These are phyloP conservation scores for Odontophorus gujanensis DNA, from an alignment of 2,113 vertebrate species.

Conservation along the genomic window DNA sequence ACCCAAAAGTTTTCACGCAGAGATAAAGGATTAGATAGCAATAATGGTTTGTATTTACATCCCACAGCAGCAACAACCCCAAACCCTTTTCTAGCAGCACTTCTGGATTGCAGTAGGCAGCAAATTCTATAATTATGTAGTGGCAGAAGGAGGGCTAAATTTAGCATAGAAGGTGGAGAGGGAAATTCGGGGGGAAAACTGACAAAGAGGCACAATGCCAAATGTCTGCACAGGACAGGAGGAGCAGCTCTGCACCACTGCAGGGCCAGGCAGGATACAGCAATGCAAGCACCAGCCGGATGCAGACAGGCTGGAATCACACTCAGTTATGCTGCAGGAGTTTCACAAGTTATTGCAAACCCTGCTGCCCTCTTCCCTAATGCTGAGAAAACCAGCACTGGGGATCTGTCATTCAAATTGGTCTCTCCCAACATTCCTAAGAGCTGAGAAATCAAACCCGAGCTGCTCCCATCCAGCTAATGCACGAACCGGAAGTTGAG, in stretches of 20 bases:
- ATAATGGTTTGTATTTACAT: neutral
- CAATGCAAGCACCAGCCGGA: neutral
- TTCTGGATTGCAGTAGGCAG: neutral
- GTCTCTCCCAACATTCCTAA: neutral
- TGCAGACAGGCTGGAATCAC: accelerated
- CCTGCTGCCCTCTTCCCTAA: neutral
- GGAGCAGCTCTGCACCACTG: neutral
- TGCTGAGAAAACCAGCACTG: accelerated
- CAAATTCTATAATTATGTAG: neutral
- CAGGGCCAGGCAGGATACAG: neutral
- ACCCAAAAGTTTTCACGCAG: neutral
- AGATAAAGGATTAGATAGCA: neutral
- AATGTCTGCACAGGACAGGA: neutral
- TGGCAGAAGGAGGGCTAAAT: constrained; percentile 26
- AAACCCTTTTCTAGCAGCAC: neutral
- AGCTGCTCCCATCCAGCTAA: neutral
- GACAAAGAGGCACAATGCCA: neutral
- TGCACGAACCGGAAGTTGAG: neutral
- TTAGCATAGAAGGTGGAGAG: neutral
- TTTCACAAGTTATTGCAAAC: neutral
- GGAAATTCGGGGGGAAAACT: neutral
- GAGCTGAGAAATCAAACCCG: neutral
- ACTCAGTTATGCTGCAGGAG: accelerated
- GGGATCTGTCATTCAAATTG: neutral
- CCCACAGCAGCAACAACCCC: neutral